Conservation (phyloP, 2,888 invertebrate species). For the Lasioglossum malachurum region DNA sequence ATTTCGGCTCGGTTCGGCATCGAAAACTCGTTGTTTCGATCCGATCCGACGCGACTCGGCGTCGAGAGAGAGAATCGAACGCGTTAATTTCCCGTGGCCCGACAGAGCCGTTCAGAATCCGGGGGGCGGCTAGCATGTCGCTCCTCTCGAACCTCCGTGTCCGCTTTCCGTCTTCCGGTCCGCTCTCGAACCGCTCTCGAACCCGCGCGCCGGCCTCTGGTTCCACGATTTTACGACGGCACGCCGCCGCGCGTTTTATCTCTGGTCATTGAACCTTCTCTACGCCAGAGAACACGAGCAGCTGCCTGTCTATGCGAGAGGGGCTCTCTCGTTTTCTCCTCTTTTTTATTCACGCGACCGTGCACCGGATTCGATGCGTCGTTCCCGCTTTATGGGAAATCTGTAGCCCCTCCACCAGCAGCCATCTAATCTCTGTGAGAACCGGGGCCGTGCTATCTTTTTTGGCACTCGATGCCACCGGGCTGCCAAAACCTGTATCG, state of each 20-base stretch:
- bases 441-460: neutral
- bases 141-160: slow-evolving; percentile 2
- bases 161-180: slow-evolving; percentile 42
- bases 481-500: neutral
- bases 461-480: neutral
- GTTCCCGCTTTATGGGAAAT: neutral
- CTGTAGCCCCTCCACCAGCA: neutral
- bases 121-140: slow-evolving; percentile 1
- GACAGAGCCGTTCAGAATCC: slow-evolving; percentile 28
- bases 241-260: slow-evolving; percentile 47
- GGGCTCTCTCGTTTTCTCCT: slow-evolving; percentile 12
- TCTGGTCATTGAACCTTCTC: slow-evolving; percentile 53
- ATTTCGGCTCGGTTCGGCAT: slow-evolving; percentile 17
- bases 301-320: slow-evolving; percentile 29
- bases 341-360: slow-evolving; percentile 10
- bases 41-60: slow-evolving; percentile 11
- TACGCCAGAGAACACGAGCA: slow-evolving; percentile 37
- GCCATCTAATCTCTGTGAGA: slow-evolving; percentile 9
- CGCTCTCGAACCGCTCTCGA: slow-evolving; percentile 18
- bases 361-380: slow-evolving; percentile 13
- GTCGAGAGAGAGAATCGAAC: slow-evolving; percentile 11
- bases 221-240: slow-evolving; percentile 54
- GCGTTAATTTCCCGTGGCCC: slow-evolving; percentile 39
- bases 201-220: slow-evolving; percentile 10
- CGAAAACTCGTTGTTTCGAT: slow-evolving; percentile 2